Evolutionary conservation across 2,113 vertebrate species (phyloP).

Genomic region (Ciconia boyciana): DNA sequence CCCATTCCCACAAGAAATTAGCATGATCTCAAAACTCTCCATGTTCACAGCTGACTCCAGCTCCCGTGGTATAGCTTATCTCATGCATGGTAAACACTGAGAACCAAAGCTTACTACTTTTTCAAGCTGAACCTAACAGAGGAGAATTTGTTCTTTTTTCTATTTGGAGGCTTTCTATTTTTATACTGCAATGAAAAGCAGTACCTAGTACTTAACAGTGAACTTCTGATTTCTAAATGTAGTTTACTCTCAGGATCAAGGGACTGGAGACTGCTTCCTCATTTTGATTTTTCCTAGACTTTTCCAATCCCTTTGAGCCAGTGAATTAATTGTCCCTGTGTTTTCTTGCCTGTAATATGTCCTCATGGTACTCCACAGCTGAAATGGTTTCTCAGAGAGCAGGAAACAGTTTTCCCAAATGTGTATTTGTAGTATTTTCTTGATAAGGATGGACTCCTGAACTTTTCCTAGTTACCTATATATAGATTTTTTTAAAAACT

Average conservation of each 20-base stretch:
- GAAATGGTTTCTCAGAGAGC: background rate
- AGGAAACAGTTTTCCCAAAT: background rate
- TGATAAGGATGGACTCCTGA: background rate
- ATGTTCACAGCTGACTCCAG: background rate
- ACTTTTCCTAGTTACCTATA: background rate
- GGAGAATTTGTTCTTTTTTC: background rate
- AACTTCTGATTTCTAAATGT: background rate
- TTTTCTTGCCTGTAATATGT: background rate
- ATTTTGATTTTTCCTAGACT: background rate
- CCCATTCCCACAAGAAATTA: background rate
- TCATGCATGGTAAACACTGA: background rate
- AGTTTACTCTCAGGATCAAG: background rate
- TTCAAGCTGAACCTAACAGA: background rate
- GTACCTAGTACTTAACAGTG: background rate
- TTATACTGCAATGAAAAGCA: background rate
- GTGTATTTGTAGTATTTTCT: background rate
- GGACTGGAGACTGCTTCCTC: background rate
- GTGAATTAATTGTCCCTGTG: background rate
- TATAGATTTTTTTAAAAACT: background rate
- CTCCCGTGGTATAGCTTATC: background rate
- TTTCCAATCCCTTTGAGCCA: background rate
- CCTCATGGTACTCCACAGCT: background rate
- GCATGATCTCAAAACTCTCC: background rate
- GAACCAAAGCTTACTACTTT: background rate
- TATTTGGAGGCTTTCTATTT: slow-evolving; percentile 28